Evolutionary conservation across 1,140 invertebrate genomes (phyloP).

Genomic region (Euwallacea similis): DNA sequence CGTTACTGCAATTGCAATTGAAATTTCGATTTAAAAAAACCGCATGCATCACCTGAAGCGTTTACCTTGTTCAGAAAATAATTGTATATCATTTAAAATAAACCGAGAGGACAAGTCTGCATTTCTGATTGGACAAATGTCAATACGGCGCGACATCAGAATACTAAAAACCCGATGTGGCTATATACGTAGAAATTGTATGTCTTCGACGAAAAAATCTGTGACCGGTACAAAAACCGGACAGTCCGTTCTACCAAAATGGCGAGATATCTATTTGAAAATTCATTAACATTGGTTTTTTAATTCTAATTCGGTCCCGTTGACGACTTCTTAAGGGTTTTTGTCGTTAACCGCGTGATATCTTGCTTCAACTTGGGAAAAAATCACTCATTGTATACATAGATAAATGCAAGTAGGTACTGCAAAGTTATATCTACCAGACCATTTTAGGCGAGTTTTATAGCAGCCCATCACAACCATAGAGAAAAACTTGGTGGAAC

Average conservation of each 20-base stretch:
- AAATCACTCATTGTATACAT: no score
- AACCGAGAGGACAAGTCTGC: background rate
- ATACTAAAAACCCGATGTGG: constrained; percentile 19
- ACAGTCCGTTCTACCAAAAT: constrained; percentile 9
- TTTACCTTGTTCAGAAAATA: constrained; percentile 19
- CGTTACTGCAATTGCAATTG: no score
- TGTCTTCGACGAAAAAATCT: constrained; percentile 23
- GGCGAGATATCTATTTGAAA: constrained; percentile 26
- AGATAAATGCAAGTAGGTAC: no score
- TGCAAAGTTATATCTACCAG: no score
- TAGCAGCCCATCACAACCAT: no score
- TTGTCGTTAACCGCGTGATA: background rate
- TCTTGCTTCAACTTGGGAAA: no score
- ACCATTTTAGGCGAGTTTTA: no score
- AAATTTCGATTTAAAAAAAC: no score
- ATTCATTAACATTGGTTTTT: constrained; percentile 26
- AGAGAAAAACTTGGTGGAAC: no score
- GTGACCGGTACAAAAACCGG: constrained; percentile 11
- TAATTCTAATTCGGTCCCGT: constrained; percentile 19
- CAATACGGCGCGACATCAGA: constrained; percentile 7
- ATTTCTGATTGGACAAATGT: constrained; percentile 22
- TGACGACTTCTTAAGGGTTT: background rate
- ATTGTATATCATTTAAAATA: constrained; percentile 24
- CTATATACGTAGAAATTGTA: constrained; percentile 22
- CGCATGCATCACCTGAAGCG: background rate